A percentile compares a stretch with the other conserved stretches of the same genome.
phyloP scores from a whole-genome alignment of 1,140 invertebrate species.

The Globodera ellingtonae region DNA sequence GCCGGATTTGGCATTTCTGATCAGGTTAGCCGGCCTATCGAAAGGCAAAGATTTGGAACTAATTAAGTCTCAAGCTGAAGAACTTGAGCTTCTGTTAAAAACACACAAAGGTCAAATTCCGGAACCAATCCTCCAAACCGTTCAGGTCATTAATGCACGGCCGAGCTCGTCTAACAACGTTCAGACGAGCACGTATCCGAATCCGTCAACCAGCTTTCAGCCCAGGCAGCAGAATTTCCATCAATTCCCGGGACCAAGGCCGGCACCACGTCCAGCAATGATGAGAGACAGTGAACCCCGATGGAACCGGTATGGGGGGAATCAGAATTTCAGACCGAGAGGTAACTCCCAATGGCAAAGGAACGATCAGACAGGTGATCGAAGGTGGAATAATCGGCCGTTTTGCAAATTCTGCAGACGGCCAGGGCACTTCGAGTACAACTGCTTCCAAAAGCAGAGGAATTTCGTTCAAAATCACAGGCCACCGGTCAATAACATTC shows the following conservation, averaged over 20 bases:
- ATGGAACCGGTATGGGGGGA: not conserved
- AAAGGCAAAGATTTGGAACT: constrained; percentile 7
- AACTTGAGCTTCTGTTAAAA: not conserved
- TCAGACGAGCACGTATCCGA: not conserved
- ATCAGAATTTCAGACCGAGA: not conserved
- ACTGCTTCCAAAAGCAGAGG: no score
- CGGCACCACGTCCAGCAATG: no score
- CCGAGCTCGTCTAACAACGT: not conserved
- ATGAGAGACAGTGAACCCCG: no score
- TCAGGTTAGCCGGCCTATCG: not conserved
- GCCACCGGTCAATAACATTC: no score
- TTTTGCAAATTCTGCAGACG: not conserved
- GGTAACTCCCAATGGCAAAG: not conserved
- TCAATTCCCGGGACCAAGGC: not conserved
- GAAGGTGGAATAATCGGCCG: constrained; percentile 4
- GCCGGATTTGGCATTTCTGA: not conserved
- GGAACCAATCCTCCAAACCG: not conserved
- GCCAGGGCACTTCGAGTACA: not conserved
- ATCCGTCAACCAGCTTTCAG: not conserved
- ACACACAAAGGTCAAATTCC: not conserved
- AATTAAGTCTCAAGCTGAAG: not conserved
- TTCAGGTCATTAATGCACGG: not conserved
- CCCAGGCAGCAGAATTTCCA: not conserved
- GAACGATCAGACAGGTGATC: not conserved
- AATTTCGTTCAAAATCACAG: no score